phyloP scores from a whole-genome alignment of 1,140 invertebrate genomes.

The Magallana angulata region DNA sequence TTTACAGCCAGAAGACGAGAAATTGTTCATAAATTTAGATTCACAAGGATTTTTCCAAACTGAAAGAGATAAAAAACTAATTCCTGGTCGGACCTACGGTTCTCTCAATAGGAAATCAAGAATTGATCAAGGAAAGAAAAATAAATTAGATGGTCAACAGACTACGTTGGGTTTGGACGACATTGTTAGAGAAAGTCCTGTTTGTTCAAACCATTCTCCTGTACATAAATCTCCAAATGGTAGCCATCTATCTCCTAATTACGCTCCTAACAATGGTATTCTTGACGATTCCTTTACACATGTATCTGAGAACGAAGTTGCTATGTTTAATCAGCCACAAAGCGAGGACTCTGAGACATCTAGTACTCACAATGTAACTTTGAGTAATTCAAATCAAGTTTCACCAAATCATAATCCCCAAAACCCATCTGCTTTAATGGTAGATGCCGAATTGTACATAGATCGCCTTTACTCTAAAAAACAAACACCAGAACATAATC shows the following conservation, averaged over 20 bases:
- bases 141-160: constrained; percentile 45
- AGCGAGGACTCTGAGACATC: constrained; percentile 64
- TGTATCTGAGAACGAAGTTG: constrained; percentile 56
- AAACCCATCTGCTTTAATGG: constrained; percentile 49
- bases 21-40: constrained; percentile 67
- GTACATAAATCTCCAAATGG: constrained; percentile 51
- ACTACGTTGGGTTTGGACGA: constrained; percentile 59
- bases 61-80: constrained; percentile 46
- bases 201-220: constrained; percentile 61
- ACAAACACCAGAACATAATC: constrained; percentile 1
- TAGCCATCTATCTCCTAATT: neutral
- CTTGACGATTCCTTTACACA: constrained; percentile 56
- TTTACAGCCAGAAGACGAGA: constrained; percentile 54
- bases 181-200: constrained; percentile 69
- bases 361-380: constrained; percentile 54
- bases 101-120: constrained; percentile 24
- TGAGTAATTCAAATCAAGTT: constrained; percentile 34
- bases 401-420: constrained; percentile 14
- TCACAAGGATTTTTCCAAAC: constrained; percentile 66
- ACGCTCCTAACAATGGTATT: constrained; percentile 46
- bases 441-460: constrained; percentile 57
- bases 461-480: constrained; percentile 54
- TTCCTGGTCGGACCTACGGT: constrained; percentile 27
- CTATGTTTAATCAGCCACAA: constrained; percentile 60
- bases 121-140: constrained; percentile 51